Conservation (phyloP, 2,113 vertebrate species). For the Marmota flaviventris region DNA sequence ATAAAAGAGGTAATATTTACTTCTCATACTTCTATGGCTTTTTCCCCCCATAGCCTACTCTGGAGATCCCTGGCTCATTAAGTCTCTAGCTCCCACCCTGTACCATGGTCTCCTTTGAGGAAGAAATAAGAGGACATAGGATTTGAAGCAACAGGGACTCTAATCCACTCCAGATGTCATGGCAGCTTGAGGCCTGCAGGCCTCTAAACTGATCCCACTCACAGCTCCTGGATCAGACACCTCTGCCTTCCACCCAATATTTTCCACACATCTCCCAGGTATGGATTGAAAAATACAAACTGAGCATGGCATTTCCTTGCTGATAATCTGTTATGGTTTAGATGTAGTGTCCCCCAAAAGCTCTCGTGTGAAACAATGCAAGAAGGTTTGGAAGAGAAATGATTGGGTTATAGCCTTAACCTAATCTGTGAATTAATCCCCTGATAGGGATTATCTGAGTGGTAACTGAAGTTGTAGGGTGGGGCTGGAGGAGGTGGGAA, state of each 20-base stretch:
- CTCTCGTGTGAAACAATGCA: no score
- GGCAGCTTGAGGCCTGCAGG: neutral
- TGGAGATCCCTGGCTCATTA: neutral
- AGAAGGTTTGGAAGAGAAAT: no score
- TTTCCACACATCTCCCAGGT: neutral
- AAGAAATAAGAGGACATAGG: neutral
- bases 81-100: neutral
- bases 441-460: no score
- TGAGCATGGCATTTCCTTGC: neutral
- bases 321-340: neutral
- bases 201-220: neutral
- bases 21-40: neutral
- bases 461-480: no score
- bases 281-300: neutral
- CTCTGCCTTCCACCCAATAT: neutral
- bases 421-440: no score
- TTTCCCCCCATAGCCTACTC: neutral
- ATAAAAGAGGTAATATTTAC: neutral
- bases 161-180: neutral
- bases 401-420: no score
- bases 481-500: no score
- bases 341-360: no score
- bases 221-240: neutral
- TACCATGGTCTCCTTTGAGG: no score
- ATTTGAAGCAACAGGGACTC: neutral